Base-by-base conservation (phyloP, 2,888 invertebrate species). In the Chrysomela aeneicollis region DNA sequence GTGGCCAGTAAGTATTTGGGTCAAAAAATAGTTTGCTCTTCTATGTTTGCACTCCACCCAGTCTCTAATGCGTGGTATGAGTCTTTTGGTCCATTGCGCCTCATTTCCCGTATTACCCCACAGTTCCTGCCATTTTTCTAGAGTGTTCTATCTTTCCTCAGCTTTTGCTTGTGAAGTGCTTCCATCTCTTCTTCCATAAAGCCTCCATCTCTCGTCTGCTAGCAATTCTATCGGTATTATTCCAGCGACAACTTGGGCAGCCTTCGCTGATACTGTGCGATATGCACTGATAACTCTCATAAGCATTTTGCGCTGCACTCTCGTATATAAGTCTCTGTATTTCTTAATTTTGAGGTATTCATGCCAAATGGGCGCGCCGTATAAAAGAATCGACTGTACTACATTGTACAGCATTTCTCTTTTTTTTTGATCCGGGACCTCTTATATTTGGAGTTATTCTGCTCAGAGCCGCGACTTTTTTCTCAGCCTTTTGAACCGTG, bases 281-380 rank as follows among this genome's bases (percentile, higher is more conserved):
- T 47, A 15, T 47, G 47, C 47, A 47, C 47, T 17, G 9, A 17
- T 17, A 9, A 47, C 47, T 17, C 47, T 47, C 1, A 47, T 2
- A 2, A 47, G 47, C 17, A 10, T 47, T 2, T 5, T 47, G 3
- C 47, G 47, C n/a, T 47, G 47, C 2, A 47, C 17, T 10, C 8
- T 47, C n/a, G 15, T 17, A 1, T 5, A 2, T 10, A 17, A 2
- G 4, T 2, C 4, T 47, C 47, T 47, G n/a, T 18, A 17, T 9
- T 17, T 47, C 10, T 15, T 10, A 1, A 47, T 8, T 9, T 17
- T 47, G 2, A 47, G n/a, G 17, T 10, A 2, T 5, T 35, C 42
- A 2, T 54, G 10, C 54, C 54, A 54, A 2, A 57, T 42, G 1
- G 57, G 57, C 3, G 42, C 57, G 1, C 57, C 57, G 8, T 37